Conservation (phyloP, 2,797 vertebrate genomes). For the Onychomys arenicola region DNA sequence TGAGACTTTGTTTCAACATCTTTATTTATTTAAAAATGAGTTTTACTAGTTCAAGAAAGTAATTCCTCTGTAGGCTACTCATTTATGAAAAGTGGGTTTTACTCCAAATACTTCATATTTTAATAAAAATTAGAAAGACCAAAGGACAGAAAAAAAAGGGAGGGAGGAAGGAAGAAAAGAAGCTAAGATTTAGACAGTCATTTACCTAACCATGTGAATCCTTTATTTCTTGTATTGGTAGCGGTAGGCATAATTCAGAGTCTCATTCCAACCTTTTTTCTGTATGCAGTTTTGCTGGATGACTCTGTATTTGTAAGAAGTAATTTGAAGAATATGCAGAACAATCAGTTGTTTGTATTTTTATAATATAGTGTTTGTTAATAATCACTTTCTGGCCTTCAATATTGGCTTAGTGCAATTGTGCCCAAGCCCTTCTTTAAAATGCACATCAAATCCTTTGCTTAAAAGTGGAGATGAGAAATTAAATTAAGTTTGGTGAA, state of each 20-base stretch:
- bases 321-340: not conserved
- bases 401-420: not conserved
- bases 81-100: not conserved
- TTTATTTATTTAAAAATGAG: not conserved
- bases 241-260: not conserved
- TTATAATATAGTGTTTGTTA: not conserved
- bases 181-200: not conserved
- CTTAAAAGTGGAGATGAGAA: conserved; percentile 8
- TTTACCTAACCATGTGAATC: not conserved
- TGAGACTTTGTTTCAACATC: not conserved
- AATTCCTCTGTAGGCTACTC: not conserved
- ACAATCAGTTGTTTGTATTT: not conserved
- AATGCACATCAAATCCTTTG: conserved; percentile 21
- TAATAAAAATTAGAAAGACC: not conserved
- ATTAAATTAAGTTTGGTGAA: not conserved
- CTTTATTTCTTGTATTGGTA: not conserved
- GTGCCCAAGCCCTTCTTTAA: conserved; percentile 11
- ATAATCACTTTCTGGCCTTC: not conserved
- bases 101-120: not conserved
- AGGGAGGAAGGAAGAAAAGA: not conserved
- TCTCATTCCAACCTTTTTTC: not conserved
- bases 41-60: not conserved
- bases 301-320: not conserved
- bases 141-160: not conserved
- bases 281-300: not conserved